phyloP scores from a whole-genome alignment of 2,888 invertebrate species.

The Dichetophora obliterata region DNA sequence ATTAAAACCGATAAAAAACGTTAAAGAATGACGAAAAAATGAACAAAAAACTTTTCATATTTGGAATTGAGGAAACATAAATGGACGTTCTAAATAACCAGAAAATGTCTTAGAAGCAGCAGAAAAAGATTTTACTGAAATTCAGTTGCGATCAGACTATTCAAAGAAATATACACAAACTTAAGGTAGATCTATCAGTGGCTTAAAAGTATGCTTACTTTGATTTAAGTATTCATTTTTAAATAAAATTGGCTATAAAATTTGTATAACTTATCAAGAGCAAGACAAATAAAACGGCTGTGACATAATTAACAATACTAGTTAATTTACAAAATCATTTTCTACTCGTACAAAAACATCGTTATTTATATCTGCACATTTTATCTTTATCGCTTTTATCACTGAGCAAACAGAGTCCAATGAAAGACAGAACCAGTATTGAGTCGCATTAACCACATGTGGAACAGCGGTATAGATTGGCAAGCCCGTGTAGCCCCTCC shows the following conservation, averaged over 20 bases:
- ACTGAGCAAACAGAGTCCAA: not conserved
- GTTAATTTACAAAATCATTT: conserved; percentile 10
- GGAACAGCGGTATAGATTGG: not conserved
- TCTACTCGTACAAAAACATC: not conserved
- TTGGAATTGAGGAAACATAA: no score
- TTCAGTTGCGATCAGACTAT: no score
- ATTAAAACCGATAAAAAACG: no score
- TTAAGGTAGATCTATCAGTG: no score
- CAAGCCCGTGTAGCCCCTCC: not conserved
- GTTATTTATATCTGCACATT: not conserved
- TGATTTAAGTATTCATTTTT: no score
- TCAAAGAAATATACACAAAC: no score
- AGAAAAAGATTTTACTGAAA: no score
- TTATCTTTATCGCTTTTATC: conserved; percentile 14
- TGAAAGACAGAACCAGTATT: conserved; percentile 2
- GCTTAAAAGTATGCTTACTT: no score
- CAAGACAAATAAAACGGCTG: not conserved
- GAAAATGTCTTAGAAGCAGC: no score
- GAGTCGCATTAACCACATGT: conserved; percentile 14
- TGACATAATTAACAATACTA: conserved; percentile 32
- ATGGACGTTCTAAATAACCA: no score
- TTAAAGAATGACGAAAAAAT: no score
- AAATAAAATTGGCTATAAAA: not conserved
- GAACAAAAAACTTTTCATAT: no score
- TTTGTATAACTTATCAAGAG: not conserved